phyloP scores from a whole-genome alignment of 2,113 vertebrate species.

The Hemiprocne comata region DNA sequence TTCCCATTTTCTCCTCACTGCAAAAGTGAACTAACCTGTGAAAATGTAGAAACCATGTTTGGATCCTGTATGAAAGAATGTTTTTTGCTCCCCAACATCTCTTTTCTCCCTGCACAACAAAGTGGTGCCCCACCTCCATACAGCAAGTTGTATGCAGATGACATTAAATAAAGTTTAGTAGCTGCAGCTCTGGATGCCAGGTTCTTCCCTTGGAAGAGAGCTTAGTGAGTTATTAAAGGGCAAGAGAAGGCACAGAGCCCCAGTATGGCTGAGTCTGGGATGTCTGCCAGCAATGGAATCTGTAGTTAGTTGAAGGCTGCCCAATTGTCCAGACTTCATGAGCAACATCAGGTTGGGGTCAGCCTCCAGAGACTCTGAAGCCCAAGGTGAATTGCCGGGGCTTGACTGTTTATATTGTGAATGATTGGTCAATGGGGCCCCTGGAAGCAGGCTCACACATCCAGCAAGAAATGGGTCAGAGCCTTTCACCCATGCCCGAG shows the following conservation, averaged over 20 bases:
- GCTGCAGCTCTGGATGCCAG: neutral
- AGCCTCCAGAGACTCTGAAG: neutral
- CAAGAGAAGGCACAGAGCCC: neutral
- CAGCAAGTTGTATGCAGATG: constrained; percentile 4
- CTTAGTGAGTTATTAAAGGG: constrained; percentile 20
- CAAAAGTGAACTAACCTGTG: neutral
- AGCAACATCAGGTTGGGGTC: neutral
- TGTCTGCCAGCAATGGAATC: constrained; percentile 13
- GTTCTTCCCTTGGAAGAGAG: neutral
- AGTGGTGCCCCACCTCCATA: neutral
- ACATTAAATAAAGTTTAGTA: neutral
- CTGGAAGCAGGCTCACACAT: neutral
- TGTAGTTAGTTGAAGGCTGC: neutral
- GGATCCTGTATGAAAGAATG: neutral
- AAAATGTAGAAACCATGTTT: neutral
- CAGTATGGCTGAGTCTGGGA: neutral
- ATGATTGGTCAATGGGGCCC: neutral
- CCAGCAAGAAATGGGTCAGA: neutral
- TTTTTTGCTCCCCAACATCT: neutral
- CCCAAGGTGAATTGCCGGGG: neutral
- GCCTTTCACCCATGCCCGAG: neutral
- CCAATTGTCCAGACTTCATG: neutral
- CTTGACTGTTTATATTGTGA: neutral
- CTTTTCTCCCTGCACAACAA: neutral
- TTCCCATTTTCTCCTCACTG: neutral